These are phyloP conservation scores for Labroides dimidiatus DNA, from an alignment of 2,797 vertebrate genomes.

Conservation along the genomic window DNA sequence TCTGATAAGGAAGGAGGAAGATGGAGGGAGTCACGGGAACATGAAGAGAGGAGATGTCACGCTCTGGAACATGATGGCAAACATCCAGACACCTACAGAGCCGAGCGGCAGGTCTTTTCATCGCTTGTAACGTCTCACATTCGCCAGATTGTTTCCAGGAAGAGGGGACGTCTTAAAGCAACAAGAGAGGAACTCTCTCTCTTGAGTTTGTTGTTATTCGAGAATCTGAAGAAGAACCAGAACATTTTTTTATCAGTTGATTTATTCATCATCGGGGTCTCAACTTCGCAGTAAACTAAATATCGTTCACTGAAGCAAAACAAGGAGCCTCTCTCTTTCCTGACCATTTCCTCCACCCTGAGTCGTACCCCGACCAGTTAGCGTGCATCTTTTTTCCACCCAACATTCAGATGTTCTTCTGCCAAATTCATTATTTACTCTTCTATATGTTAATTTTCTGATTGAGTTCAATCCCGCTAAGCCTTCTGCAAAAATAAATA, in stretches of 20 bases:
- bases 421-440: constrained; percentile 38
- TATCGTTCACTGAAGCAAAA: no score
- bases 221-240: no score
- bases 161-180: neutral
- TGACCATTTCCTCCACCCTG: no score
- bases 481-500: neutral
- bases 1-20: constrained; percentile 9
- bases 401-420: neutral
- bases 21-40: neutral
- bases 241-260: no score
- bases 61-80: neutral
- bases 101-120: constrained; percentile 2
- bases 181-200: no score
- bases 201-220: no score
- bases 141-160: neutral
- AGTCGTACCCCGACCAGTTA: no score
- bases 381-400: neutral
- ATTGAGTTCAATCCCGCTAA: constrained; percentile 15
- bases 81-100: constrained; percentile 1
- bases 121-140: neutral
- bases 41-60: neutral
- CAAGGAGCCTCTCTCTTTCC: no score
- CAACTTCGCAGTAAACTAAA: no score
- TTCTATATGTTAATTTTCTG: constrained; percentile 8
- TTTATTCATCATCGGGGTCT: no score